Evolutionary conservation across 2,797 vertebrate genomes (phyloP), one percentile per base, ranked within the genome.

Genomic region (Enteromius viviparus): DNA sequence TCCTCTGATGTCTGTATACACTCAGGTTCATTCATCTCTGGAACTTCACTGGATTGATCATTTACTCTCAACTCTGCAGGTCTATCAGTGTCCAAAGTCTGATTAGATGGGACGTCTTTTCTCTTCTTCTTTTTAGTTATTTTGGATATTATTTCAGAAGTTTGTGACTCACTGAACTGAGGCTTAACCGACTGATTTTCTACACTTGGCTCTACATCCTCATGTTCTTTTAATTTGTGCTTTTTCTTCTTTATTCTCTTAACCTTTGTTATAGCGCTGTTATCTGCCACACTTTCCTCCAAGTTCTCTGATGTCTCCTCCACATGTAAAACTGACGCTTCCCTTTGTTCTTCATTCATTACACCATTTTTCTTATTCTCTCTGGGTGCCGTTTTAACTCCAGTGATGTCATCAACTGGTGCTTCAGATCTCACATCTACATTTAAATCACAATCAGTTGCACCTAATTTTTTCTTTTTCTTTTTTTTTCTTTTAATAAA

Each of bases 401-500:
- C 45, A 51, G 58, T 37, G 29, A 65, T 40, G 62, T 68, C 70
- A 82, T 53, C 32, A 42, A 8, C 32, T n/a, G 26, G 68, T 15
- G 11, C 8, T 42, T 69, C 37, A 55, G 29, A 77, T 19, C 58
- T 47, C 9, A 3, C n/a, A 34, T 40, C 66, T 51, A 49, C 21
- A 51, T 75, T 34, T 42, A 40, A 4, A 68, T 32, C 23, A 11
- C 26, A 47, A 42, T 26, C 8, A 11, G 29, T 32, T 29, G 37
- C 55, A 65, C n/a, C n/a, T 23, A 21, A 34, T 55, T 17, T 47
- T 1, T 37, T 12, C 32, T 47, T 37, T 29, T 9, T 3, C 51
- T 65, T 64, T 70, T 14, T 21, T 65, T 81, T 64, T 77, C 49
- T 79, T 81, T 74, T 84, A 15, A 83, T 64, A 37, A 85, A 65